Conservation (phyloP, 2,113 vertebrate genomes). For the Carassius carassius region DNA sequence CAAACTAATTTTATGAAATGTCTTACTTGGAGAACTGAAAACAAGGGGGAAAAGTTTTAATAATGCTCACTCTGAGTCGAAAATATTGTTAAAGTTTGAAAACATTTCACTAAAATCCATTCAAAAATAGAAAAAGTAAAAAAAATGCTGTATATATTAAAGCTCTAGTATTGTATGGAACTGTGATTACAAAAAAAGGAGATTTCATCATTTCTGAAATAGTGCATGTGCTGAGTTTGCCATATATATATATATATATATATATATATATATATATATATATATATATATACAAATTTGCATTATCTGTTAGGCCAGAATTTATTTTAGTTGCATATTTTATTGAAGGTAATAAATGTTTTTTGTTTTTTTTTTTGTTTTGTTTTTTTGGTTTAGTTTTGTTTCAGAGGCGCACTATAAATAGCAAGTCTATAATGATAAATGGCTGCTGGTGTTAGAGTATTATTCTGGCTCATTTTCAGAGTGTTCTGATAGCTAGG, state of each 20-base stretch:
- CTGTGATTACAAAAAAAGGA: no score
- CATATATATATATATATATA: no score
- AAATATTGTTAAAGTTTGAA: not conserved
- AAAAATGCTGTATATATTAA: no score
- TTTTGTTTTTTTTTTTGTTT: not conserved
- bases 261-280: no score
- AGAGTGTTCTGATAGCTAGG: slow-evolving; percentile 20
- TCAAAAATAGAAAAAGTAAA: not conserved
- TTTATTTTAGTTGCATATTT: slow-evolving; percentile 43
- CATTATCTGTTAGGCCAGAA: slow-evolving; percentile 10
- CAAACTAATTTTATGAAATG: slow-evolving; percentile 30
- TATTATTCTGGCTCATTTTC: slow-evolving; percentile 44
- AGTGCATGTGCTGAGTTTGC: slow-evolving; percentile 26
- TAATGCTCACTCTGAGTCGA: not conserved
- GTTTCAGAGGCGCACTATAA: slow-evolving; percentile 37
- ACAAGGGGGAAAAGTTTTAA: not conserved
- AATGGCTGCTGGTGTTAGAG: slow-evolving; percentile 35
- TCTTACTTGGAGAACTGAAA: not conserved
- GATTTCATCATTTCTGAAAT: not conserved
- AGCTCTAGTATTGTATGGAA: no score
- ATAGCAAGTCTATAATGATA: slow-evolving; percentile 54
- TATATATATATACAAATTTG: slow-evolving; percentile 7
- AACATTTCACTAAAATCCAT: not conserved
- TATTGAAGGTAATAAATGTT: slow-evolving; percentile 41
- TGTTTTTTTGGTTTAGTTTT: not conserved